phyloP scores from a whole-genome alignment of 2,113 vertebrate genomes.

The Clarias macrocephalus region DNA sequence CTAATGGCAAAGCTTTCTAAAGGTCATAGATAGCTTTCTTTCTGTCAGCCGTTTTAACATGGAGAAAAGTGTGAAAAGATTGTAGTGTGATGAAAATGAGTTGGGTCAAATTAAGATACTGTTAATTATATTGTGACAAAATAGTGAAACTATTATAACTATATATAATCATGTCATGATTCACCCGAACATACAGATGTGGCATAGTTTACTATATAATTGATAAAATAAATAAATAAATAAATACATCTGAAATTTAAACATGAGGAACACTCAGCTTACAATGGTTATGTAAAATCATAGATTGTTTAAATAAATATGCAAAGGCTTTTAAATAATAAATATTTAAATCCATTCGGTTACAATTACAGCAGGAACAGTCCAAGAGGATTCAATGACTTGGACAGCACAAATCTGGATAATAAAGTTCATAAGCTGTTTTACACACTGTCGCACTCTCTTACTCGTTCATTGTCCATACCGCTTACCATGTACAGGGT shows the following conservation, averaged over 20 bases:
- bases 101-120: neutral
- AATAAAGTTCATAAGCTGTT: neutral
- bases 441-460: neutral
- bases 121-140: neutral
- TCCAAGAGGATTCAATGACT: neutral
- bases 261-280: neutral
- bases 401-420: neutral
- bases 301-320: neutral
- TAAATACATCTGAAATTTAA: neutral
- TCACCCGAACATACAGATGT: neutral
- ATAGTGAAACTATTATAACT: too few relatives aligned
- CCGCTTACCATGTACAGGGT: too few relatives aligned
- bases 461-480: too few relatives aligned
- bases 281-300: neutral
- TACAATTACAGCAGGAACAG: neutral
- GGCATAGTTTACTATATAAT: neutral
- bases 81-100: neutral
- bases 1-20: neutral
- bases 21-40: neutral
- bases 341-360: neutral
- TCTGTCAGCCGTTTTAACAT: neutral
- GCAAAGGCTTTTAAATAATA: neutral
- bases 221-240: neutral
- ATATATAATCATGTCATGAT: too few relatives aligned
- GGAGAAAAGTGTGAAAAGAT: neutral